Conservation (phyloP, 2,888 invertebrate species). For the Dinocampus coccinellae region DNA sequence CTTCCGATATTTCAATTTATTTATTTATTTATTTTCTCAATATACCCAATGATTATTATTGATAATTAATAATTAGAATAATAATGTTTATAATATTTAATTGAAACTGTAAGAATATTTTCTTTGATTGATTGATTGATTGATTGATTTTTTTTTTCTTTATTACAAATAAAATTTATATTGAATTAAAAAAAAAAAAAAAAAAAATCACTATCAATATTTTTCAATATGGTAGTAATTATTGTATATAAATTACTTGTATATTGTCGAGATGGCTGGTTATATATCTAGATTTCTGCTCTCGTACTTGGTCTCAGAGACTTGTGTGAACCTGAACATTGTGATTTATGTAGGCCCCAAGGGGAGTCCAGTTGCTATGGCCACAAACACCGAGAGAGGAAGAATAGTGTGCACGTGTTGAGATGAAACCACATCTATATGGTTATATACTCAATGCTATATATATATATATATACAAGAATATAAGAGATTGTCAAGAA, state of each 20-base stretch:
- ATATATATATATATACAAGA: neutral
- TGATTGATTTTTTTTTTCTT: neutral
- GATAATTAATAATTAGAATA: neutral
- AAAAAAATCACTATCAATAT: too few species aligned
- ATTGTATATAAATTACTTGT: too few species aligned
- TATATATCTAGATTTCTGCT: constrained; percentile 58
- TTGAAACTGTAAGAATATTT: too few species aligned
- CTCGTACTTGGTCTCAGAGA: constrained; percentile 45
- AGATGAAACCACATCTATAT: neutral
- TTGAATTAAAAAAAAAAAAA: too few species aligned
- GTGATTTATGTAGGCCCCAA: constrained; percentile 60
- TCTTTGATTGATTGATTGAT: neutral
- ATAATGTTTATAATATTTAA: too few species aligned
- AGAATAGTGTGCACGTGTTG: constrained; percentile 18
- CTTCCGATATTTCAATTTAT: neutral
- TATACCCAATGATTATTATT: neutral
- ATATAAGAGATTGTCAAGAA: neutral
- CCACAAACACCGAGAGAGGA: constrained; percentile 28
- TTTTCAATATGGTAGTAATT: too few species aligned
- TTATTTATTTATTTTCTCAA: too few species aligned
- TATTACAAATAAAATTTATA: neutral
- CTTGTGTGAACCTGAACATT: constrained; percentile 55
- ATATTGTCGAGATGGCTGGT: constrained; percentile 42
- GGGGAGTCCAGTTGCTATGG: constrained; percentile 58
- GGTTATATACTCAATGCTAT: neutral